Evolutionary conservation across 2,797 vertebrate species (phyloP), one percentile per base, ranked within the genome.

Genomic region (Cyclura pinguis): DNA sequence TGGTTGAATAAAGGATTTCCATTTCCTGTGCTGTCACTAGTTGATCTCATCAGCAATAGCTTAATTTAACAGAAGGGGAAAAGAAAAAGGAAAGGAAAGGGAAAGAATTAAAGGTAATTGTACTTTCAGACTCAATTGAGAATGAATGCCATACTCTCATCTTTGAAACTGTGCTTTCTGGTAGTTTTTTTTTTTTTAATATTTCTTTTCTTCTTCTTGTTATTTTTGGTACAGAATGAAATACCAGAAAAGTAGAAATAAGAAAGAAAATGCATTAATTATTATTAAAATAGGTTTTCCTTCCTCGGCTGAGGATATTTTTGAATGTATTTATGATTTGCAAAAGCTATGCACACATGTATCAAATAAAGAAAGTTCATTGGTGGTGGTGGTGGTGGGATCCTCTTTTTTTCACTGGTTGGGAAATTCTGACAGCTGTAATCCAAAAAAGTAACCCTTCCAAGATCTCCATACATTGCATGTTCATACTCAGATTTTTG

Each of bases 1-100:
- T 1, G 7, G 12, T 8, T 59, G 67, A 55, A 22, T 88, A 27
- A 0, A 88, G 0, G 59, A 92, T 24, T 74, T 91, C 42, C 2
- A 72, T 50, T 81, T 93, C 89, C 80, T 89, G 13, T 87, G 86
- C 55, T 84, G 12, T 47, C 8, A 76, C 8, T 80, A 55, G 29
- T 81, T 90, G 32, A 89, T 92, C 92, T 92, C 35, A 82, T 84
- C 77, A 89, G 1, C 32, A 88, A 80, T 62, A 93, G 84, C 89
- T 69, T 2, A 32, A 52, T 84, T 93, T 52, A n/a, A 91, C 72
- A 88, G 52, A 80, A 88, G 20, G 52, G 10, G 18, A 57, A 62
- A 82, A 82, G n/a, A 13, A 9, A 9, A 50, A 50, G 78, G 81
- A 86, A 91, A 82, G 0, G 1, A 69, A 1, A 78, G 18, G 27